Evolutionary conservation across 2,797 vertebrate species (phyloP), one percentile per base, ranked within the genome.

Genomic region (Macrochelys suwanniensis): DNA sequence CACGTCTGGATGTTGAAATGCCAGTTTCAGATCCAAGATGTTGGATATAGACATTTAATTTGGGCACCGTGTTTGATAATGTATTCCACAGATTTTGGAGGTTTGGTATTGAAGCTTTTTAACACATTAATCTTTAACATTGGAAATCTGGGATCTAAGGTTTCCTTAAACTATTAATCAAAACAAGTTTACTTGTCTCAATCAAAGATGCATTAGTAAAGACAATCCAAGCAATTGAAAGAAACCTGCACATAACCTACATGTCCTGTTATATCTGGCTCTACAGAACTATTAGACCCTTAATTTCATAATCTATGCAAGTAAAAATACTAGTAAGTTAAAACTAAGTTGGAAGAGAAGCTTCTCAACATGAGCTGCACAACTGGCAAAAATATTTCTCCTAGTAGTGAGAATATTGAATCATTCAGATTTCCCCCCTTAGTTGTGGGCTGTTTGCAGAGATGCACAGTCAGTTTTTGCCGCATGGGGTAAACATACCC

Each of bases 321-420:
- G 56, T 86, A 49, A 87, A 96, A 95, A 82, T 87, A 76, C 49
- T 79, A 84, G 57, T 85, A 37, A 33, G n/a, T 92, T 87, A 87
- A 90, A 90, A 81, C 42, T 37, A 93, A 31, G 5, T 84, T 87
- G 54, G 50, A 80, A 83, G 88, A 87, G 59, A 94, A 68, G 50
- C 83, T 94, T 71, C 82, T 45, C 83, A 90, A 90, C 85, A 45
- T 89, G 89, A 95, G 65, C 88, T 93, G 53, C 61, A 95, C 71
- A 85, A 95, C 50, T 50, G 71, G 71, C 57, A 90, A 89, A 89
- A 94, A 28, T 79, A 80, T 95, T 90, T 95, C 50, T 92, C 79
- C 37, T 80, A 77, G 28, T 21, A 86, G 21, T 53, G 80, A 93
- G 80, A 82, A 45, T 56, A 84, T 89, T 92, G 88, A 87, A 80